Evolutionary conservation across 2,113 vertebrate genomes (phyloP).

Genomic region (Dasyprocta punctata): DNA sequence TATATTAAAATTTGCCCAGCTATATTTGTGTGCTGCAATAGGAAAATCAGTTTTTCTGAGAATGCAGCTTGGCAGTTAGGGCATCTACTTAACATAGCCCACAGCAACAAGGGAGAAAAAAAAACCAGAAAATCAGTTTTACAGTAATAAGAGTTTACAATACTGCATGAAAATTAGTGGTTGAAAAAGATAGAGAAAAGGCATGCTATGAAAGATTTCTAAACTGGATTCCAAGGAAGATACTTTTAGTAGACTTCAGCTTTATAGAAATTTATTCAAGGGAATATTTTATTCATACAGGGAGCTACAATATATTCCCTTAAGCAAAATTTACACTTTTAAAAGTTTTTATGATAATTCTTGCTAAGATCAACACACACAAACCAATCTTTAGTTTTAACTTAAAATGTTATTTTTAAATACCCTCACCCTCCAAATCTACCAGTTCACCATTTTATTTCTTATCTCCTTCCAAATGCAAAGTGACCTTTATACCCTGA

Average conservation of each 20-base stretch:
- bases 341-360: neutral
- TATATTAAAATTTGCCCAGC: neutral
- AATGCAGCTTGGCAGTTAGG: neutral
- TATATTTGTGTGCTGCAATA: neutral
- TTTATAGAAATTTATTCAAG: neutral
- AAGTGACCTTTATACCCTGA: neutral
- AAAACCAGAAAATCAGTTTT: neutral
- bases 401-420: neutral
- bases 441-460: neutral
- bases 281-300: neutral
- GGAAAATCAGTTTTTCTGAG: neutral
- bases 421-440: neutral
- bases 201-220: neutral
- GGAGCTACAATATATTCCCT: neutral
- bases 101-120: neutral
- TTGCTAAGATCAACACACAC: neutral
- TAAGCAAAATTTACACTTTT: neutral
- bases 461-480: neutral
- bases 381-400: conserved; percentile 1
- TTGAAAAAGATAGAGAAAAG: neutral
- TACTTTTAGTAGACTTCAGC: neutral
- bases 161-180: neutral
- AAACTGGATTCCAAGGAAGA: neutral
- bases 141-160: neutral
- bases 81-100: neutral